These are phyloP conservation scores for Acanthosepion esculentum DNA, from an alignment of 2,888 invertebrate genomes.

Conservation along the genomic window DNA sequence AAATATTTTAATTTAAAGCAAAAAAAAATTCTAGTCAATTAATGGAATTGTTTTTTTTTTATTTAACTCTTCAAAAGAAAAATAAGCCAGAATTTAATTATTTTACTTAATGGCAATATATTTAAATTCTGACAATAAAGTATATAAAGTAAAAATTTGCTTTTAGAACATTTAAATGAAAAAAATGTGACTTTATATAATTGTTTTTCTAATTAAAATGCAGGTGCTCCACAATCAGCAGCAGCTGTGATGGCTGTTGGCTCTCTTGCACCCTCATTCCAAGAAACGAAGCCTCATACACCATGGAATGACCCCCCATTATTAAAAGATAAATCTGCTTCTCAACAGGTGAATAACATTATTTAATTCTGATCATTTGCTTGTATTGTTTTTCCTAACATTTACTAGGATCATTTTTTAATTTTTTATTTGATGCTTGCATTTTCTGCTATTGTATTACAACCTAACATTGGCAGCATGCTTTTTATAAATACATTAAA, in stretches of 20 bases:
- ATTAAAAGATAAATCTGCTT: conserved; percentile 55
- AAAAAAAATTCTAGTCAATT: too few species aligned
- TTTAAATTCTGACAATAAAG: not conserved
- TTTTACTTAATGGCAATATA: not conserved
- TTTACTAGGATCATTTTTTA: not conserved
- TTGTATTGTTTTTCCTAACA: not conserved
- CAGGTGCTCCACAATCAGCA: conserved; percentile 51
- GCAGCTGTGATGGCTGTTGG: not conserved
- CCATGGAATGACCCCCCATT: conserved; percentile 76
- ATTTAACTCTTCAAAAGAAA: too few species aligned
- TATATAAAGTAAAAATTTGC: too few species aligned
- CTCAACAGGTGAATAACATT: not conserved
- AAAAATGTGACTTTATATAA: not conserved
- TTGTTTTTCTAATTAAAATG: not conserved
- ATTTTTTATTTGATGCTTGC: not conserved
- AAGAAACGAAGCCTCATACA: conserved; percentile 64
- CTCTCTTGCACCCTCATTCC: conserved; percentile 61
- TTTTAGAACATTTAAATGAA: not conserved
- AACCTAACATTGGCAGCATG: not conserved
- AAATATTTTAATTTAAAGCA: too few species aligned
- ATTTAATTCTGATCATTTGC: not conserved
- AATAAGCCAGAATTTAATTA: not conserved
- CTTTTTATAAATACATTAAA: not conserved
- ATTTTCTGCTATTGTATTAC: not conserved
- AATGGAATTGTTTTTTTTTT: too few species aligned